Base-by-base conservation (phyloP, 2,888 invertebrate species). In the Oscheius sp. region DNA sequence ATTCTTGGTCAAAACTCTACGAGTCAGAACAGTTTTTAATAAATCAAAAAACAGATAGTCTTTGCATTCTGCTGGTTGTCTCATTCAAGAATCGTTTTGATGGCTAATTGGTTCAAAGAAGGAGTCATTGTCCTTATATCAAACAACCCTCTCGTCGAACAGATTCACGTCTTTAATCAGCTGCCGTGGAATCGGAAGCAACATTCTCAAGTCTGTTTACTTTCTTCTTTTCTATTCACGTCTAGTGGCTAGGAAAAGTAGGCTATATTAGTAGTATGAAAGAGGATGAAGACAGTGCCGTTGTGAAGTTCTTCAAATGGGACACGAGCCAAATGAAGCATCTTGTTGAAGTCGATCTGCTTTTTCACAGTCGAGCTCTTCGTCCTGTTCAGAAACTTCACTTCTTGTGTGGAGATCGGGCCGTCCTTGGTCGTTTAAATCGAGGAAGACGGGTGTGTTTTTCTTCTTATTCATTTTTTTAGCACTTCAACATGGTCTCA, bases 161-260 rank as follows among this genome's bases (percentile, higher is more conserved):
- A 32, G n/a, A 17, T 45, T 26, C 62, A 62, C 49, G 62, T 49
- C 17, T 47, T 9, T 24, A 17, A 22, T 2, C 30, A 47, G 17
- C 49, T 62, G 47, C 62, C 45, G 22, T 62, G 62, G 62, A 62
- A 47, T 33, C 32, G 20, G n/a, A 33, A 22, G 17, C 32, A 24
- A 14, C 62, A 47, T 45, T 4, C 59, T 38, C 17, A 59, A 17
- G 32, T 54, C 33, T 54, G n/a, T 0, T 41, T 44, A 24, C 28
- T 28, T n/a, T 28, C 12, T 38, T 36, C 26, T 44, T 9, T 12
- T 26, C 22, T 4, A n/a, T 41, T 26, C 28, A 9, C 26, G 3
- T 28, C 12, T 57, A 64, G 64, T 64, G 64, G 64, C 50, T 38
- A 30, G 64, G 51, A 8, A 64, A 64, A 33, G 64, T 51, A 5